Conservation (phyloP, 1,140 invertebrate genomes). For the Cardiocondyla obscurior region DNA sequence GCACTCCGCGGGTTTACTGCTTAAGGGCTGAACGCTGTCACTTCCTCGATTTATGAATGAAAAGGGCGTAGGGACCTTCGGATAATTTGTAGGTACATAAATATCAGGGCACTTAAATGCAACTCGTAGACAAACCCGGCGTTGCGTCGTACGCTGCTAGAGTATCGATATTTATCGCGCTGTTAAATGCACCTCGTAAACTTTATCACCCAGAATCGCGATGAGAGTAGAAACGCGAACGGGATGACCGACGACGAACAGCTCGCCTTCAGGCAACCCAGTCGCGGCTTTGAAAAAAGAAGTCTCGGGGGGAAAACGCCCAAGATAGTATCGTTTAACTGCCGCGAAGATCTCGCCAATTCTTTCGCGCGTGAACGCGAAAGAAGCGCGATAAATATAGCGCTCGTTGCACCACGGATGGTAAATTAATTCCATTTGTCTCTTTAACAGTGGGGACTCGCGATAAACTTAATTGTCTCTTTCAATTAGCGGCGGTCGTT, state of each 20-base stretch:
- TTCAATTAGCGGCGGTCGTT: constrained; percentile 15
- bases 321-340: constrained; percentile 1
- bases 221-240: constrained; percentile 20
- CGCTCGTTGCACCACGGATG: no score
- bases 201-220: constrained; percentile 52
- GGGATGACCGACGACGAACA: background rate
- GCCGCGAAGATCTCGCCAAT: background rate
- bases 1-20: constrained; percentile 49
- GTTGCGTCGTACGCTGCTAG: constrained; percentile 11
- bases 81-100: constrained; percentile 70
- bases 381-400: constrained; percentile 14
- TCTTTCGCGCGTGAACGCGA: background rate
- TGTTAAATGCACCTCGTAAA: constrained; percentile 73
- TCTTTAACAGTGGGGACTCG: no score
- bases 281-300: constrained; percentile 23
- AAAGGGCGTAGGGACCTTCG: constrained; percentile 3
- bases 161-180: constrained; percentile 72
- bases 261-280: background rate
- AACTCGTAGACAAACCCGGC: background rate
- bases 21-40: constrained; percentile 21
- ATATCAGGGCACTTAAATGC: constrained; percentile 61
- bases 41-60: constrained; percentile 55
- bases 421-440: background rate
- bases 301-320: constrained; percentile 17
- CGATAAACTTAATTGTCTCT: background rate